Evolutionary conservation across 2,888 invertebrate genomes (phyloP), one percentile per base, ranked within the genome.

Genomic region (Marronus borbonicus): DNA sequence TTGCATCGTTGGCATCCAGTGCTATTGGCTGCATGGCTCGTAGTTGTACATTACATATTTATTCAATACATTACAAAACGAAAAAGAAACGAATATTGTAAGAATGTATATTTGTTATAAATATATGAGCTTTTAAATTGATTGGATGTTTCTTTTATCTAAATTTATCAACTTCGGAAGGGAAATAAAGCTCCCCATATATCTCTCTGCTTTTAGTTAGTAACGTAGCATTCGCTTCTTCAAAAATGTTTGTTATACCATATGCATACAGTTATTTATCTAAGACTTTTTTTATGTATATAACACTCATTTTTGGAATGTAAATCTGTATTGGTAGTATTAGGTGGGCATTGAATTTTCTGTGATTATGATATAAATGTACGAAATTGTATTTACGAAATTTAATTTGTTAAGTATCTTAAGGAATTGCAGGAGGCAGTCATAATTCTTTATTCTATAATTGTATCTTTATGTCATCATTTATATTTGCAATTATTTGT

Each of bases 31-130:
- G 72, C 72, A 74, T 74, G 72, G 72, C 72, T 74, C 44, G 60
- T 74, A 60, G 72, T 60, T 58, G 39, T 74, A 74, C 39, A 74
- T 74, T 74, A 60, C 62, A 74, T 74, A 74, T 74, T 72, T 72
- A 58, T 60, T 72, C 44, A 60, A 60, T 60, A 72, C 58, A 58
- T 36, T 52, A 72, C 8, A 8, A 44, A 44, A 44, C 44, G 20
- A 58, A 72, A 74, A 60, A 62, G 24, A 44, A 60, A 60, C 31
- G 39, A 44, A 44, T 44, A 74, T 74, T 74, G 60, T 60, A 74
- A 74, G 49, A 60, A 24, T 74, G 72, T 74, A 44, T 58, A 62
- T 60, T 74, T 74, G 60, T 44, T 60, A 60, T 44, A 74, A 74
- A 74, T 60, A 74, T 74, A 74, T 74, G 60, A 55, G 72, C 55